These are phyloP conservation scores for Echiichthys vipera DNA, from an alignment of 2,797 vertebrate species.

Conservation along the genomic window DNA sequence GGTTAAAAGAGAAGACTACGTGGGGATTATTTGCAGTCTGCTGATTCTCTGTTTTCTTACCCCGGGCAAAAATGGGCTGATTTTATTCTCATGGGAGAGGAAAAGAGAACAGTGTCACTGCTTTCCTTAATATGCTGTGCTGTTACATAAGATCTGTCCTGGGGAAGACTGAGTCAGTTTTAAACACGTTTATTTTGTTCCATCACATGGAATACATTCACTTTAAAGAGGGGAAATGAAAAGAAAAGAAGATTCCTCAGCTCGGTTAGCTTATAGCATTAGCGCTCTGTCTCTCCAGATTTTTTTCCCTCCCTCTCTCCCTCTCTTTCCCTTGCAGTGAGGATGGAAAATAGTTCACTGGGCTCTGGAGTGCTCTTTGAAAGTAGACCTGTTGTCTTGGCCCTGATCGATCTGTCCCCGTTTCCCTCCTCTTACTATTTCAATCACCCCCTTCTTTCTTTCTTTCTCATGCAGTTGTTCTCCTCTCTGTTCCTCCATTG, in stretches of 20 bases:
- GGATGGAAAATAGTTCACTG: constrained; percentile 65
- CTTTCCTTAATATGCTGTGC: constrained; percentile 31
- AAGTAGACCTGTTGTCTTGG: constrained; percentile 65
- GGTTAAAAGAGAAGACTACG: constrained; percentile 14
- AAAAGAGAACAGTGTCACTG: constrained; percentile 44
- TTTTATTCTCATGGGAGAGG: constrained; percentile 35
- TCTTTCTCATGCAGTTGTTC: background rate
- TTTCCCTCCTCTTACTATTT: constrained; percentile 33
- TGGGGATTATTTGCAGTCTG: constrained; percentile 51
- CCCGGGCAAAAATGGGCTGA: constrained; percentile 22
- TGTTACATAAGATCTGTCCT: constrained; percentile 50
- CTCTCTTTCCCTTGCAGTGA: constrained; percentile 55
- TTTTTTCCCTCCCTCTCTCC: constrained; percentile 13
- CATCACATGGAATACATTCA: constrained; percentile 11
- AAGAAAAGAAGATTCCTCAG: constrained; percentile 4
- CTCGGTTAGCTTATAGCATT: background rate
- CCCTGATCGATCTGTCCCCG: constrained; percentile 62
- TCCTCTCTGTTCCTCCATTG: background rate
- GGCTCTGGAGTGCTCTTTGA: constrained; percentile 48
- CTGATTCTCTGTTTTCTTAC: constrained; percentile 51
- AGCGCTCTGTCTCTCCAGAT: constrained; percentile 27
- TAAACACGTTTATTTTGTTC: constrained; percentile 24
- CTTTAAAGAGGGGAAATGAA: background rate
- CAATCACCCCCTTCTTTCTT: constrained; percentile 15
- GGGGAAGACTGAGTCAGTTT: constrained; percentile 9